Evolutionary conservation across 2,888 invertebrate species (phyloP).

Genomic region (Drosophila multiciliata): DNA sequence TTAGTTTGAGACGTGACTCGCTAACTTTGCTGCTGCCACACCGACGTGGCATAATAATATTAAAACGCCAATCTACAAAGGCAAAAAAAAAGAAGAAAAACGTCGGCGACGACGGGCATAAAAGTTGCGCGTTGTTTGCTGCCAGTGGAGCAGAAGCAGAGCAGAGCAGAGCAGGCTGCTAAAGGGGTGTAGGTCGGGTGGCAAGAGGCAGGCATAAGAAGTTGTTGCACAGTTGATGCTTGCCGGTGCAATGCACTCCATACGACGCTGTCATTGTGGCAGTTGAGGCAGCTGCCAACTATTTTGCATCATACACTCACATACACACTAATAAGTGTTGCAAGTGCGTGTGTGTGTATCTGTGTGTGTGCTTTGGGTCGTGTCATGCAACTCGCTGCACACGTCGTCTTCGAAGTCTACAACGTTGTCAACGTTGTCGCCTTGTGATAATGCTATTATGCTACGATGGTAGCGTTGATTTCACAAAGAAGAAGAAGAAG

Average conservation of each 20-base stretch:
- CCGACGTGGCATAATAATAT: constrained; percentile 78
- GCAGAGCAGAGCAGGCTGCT: constrained; percentile 10
- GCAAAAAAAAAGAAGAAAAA: constrained; percentile 27
- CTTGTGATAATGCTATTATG: constrained; percentile 76
- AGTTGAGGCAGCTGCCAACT: constrained; percentile 73
- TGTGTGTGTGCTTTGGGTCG: constrained; percentile 42
- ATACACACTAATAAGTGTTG: constrained; percentile 43
- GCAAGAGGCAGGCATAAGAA: constrained; percentile 43
- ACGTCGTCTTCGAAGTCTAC: constrained; percentile 34
- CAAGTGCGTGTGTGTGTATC: constrained; percentile 39
- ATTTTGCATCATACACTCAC: constrained; percentile 68
- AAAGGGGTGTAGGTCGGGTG: constrained; percentile 20
- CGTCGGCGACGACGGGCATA: constrained; percentile 56
- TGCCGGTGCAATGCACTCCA: constrained; percentile 71
- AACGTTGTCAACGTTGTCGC: constrained; percentile 48
- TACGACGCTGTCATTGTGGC: constrained; percentile 58
- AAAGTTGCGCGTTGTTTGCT: constrained; percentile 75
- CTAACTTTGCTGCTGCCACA: constrained; percentile 57
- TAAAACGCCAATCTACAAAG: constrained; percentile 59
- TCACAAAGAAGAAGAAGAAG: constrained; percentile 19
- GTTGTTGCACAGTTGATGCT: constrained; percentile 60
- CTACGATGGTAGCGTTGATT: constrained; percentile 72
- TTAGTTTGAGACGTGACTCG: constrained; percentile 55
- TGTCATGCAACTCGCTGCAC: constrained; percentile 58
- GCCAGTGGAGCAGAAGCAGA: constrained; percentile 71